Evolutionary conservation across 53 echinoderm and acorn worm species (phyloP).

Genomic region (Antedon mediterranea): DNA sequence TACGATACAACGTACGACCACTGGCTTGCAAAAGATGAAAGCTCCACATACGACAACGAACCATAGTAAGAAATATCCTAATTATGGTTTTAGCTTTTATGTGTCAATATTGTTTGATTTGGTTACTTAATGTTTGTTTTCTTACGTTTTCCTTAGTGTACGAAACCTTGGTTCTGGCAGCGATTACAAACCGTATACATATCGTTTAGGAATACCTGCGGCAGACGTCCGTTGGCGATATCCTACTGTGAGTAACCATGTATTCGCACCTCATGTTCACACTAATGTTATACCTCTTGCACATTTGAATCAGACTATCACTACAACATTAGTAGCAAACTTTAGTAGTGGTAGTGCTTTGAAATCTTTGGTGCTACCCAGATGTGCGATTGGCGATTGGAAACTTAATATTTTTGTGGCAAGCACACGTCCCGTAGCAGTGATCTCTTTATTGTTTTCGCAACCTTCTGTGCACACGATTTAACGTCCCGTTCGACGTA

Average conservation of each 20-base stretch:
- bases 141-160: slow-evolving; percentile 30
- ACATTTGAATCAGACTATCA: too few relatives aligned
- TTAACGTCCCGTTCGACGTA: too few relatives aligned
- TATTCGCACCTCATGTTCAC: too few relatives aligned
- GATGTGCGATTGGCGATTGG: too few relatives aligned
- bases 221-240: slow-evolving; percentile 53
- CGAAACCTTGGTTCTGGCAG: slow-evolving; percentile 80
- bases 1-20: neutral
- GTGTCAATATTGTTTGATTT: neutral
- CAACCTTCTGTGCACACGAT: too few relatives aligned
- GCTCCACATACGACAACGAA: neutral
- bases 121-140: neutral
- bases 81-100: neutral
- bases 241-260: slow-evolving; percentile 34
- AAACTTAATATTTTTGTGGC: too few relatives aligned
- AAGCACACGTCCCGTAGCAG: too few relatives aligned
- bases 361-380: too few relatives aligned
- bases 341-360: too few relatives aligned
- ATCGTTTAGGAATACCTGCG: slow-evolving; percentile 63
- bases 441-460: too few relatives aligned
- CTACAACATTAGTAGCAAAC: too few relatives aligned
- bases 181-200: slow-evolving; percentile 75
- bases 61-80: neutral
- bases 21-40: neutral
- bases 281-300: too few relatives aligned